phyloP scores from a whole-genome alignment of 2,113 vertebrate genomes.

The Pelusios castaneus region DNA sequence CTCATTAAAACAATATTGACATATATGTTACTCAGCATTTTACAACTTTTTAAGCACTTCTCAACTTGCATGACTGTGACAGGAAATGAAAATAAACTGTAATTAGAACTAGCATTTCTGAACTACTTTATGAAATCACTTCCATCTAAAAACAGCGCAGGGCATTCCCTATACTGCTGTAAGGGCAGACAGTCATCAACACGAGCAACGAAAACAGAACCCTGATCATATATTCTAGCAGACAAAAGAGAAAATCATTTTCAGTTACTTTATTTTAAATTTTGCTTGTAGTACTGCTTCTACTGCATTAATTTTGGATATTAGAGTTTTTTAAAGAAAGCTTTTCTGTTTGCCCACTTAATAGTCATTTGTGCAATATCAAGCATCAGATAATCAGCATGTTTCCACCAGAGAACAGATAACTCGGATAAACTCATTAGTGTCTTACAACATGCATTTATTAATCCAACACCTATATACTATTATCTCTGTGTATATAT shows the following conservation, averaged over 20 bases:
- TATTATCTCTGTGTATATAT: accelerated
- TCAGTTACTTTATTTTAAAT: not conserved
- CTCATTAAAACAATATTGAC: not conserved
- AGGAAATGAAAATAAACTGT: not conserved
- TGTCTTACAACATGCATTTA: not conserved
- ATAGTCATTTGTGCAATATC: not conserved
- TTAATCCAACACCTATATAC: not conserved
- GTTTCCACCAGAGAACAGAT: not conserved
- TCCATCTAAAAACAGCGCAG: not conserved
- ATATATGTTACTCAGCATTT: not conserved
- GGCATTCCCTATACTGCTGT: not conserved
- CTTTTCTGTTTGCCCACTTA: not conserved
- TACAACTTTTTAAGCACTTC: not conserved
- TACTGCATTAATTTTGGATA: not conserved
- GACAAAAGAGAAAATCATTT: not conserved
- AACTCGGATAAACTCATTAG: not conserved
- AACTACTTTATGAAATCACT: not conserved
- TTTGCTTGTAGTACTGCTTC: not conserved
- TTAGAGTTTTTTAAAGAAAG: not conserved
- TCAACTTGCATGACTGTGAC: not conserved
- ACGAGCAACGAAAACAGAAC: not conserved
- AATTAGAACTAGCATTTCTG: not conserved
- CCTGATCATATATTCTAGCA: not conserved
- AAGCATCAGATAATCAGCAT: not conserved
- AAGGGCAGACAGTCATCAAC: not conserved